These are phyloP conservation scores for Drosophila monieri DNA, from an alignment of 2,888 invertebrate species.

Conservation along the genomic window DNA sequence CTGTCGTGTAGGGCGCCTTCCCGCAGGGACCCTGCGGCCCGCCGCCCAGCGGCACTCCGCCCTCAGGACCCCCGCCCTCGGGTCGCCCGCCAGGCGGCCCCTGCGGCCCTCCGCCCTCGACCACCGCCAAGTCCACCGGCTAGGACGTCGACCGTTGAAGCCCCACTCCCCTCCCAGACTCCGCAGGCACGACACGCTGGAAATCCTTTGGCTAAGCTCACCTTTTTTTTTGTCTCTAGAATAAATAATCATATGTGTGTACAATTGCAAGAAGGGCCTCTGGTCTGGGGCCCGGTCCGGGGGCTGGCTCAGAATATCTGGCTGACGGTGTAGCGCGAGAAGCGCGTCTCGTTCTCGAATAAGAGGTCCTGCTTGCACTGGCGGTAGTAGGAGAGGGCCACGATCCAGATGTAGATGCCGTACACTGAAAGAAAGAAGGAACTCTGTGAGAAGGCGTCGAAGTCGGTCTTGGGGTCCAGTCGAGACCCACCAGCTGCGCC, in stretches of 20 bases:
- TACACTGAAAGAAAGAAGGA: neutral
- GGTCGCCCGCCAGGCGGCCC: slow-evolving; percentile 51
- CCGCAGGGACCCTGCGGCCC: slow-evolving; percentile 61
- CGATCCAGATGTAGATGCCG: slow-evolving; percentile 43
- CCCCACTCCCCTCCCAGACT: slow-evolving; percentile 2
- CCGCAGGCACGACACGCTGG: neutral
- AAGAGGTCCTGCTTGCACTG: slow-evolving; percentile 15
- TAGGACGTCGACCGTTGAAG: slow-evolving; percentile 5
- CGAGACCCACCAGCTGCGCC: neutral
- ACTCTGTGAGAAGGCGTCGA: too few relatives aligned
- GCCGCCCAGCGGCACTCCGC: slow-evolving; percentile 56
- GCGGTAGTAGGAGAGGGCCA: slow-evolving; percentile 27
- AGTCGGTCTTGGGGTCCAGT: too few relatives aligned
- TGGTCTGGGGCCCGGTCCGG: too few relatives aligned
- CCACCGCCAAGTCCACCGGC: slow-evolving; percentile 51
- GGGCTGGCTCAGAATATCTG: too few relatives aligned
- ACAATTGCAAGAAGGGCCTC: slow-evolving; percentile 9
- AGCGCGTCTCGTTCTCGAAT: neutral
- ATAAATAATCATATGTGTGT: slow-evolving; percentile 8
- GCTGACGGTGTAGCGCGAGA: neutral
- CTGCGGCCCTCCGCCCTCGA: slow-evolving; percentile 40
- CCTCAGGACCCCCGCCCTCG: slow-evolving; percentile 45
- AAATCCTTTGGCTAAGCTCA: slow-evolving; percentile 20
- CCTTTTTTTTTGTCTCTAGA: slow-evolving; percentile 1
- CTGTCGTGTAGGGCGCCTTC: slow-evolving; percentile 34